A percentile compares a stretch with the other conserved stretches of the same genome.
Conservation (phyloP, 53 echinoderm and acorn worm genomes). For the Echinarachnius parma region DNA sequence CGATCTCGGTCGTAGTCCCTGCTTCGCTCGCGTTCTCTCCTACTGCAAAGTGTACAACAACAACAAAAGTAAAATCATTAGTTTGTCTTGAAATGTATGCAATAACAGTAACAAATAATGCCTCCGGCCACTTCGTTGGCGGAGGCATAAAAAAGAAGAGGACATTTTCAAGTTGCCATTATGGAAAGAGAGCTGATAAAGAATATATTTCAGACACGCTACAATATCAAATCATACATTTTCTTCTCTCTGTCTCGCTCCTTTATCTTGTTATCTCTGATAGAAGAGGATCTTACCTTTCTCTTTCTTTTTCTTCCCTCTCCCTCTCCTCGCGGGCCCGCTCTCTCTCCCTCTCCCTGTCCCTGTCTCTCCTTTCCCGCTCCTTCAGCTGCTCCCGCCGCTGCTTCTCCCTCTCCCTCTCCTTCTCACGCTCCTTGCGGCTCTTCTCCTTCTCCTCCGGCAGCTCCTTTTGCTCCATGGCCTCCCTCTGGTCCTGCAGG, state of each 20-base stretch:
- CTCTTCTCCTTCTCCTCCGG: constrained; percentile 54
- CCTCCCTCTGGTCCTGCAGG: constrained; percentile 38
- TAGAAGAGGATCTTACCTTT: constrained; percentile 26
- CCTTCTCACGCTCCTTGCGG: constrained; percentile 51
- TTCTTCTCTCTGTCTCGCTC: background rate
- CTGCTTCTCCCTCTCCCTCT: constrained; percentile 55
- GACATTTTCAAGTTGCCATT: too few species aligned
- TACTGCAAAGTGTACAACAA: too few species aligned
- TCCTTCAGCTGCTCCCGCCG: constrained; percentile 26
- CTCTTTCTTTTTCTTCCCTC: constrained; percentile 63
- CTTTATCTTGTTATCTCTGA: background rate
- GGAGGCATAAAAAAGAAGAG: too few species aligned
- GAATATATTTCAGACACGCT: too few species aligned
- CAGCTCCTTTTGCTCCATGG: constrained; percentile 40
- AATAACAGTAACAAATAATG: too few species aligned
- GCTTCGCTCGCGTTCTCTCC: background rate
- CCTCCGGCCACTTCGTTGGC: too few species aligned
- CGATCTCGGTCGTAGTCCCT: background rate
- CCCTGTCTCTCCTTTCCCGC: constrained; percentile 47
- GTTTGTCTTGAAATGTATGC: too few species aligned
- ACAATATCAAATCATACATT: too few species aligned
- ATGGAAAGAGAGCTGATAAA: too few species aligned
- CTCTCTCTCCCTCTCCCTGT: constrained; percentile 48
- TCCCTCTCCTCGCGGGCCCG: constrained; percentile 56
- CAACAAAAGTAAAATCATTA: too few species aligned